Base-by-base conservation (phyloP, 2,797 vertebrate genomes). In the Ispidina picta region DNA sequence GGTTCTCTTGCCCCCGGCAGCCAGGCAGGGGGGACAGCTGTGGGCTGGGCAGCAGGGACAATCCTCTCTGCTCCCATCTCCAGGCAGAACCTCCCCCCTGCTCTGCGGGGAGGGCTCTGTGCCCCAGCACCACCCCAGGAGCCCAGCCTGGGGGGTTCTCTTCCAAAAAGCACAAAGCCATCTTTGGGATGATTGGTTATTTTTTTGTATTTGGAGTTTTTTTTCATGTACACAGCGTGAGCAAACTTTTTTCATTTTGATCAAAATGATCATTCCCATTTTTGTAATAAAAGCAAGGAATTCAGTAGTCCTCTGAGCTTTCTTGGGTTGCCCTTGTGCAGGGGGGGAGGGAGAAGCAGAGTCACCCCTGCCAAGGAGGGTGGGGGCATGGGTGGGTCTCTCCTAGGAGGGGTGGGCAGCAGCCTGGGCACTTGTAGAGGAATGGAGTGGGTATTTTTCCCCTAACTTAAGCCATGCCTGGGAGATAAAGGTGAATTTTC, bases 251-350 rank as follows among this genome's bases (percentile, higher is more conserved):
- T 85, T 96, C 96, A 96, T 97, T 97, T 97, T 97, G 97, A 97
- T 98, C 96, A 95, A 97, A 97, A 93, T 96, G 97, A 97, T 96
- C 97, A 92, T 96, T 97, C 95, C 94, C 96, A 86, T 92, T 98
- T 98, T 98, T 97, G 78, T 98, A 98, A 98, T 98, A 98, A 98
- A 98, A 97, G 59, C 94, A 31, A 97, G 96, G 96, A 97, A 93
- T 95, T 89, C 46, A 63, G 20, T 64, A 94, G 69, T 82, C 70
- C 94, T 90, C 72, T 41, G 91, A 81, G 60, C 82, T 72, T 83
- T 87, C 89, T 86, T 95, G 81, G 51, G 5, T 64, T 51, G 28
- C 59, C 58, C 35, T 87, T 7, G 1, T 8, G 56, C 0, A 3
- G 51, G 73, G 41, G n/a, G 12, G 31, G 12, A 72, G 48, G 1